phyloP scores from a whole-genome alignment of 2,888 invertebrate species.

The Gastracanthus pulcherrimus region DNA sequence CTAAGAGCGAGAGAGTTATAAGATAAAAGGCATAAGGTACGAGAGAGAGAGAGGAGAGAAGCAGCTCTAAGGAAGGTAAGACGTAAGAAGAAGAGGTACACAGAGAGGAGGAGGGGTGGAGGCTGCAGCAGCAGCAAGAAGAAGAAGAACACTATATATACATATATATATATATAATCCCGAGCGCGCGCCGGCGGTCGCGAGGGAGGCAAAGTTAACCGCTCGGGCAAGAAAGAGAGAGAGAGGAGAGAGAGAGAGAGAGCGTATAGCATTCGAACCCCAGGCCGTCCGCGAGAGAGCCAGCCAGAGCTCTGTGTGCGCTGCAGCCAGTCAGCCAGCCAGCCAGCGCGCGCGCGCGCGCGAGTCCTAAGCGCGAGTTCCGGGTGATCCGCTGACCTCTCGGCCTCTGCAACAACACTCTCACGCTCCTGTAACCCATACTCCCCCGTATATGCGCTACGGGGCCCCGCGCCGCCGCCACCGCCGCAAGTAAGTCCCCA shows the following conservation, averaged over 20 bases:
- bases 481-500: too few species aligned
- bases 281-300: too few species aligned
- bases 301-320: too few species aligned
- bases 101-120: conserved; percentile 29
- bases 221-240: conserved; percentile 25
- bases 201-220: conserved; percentile 56
- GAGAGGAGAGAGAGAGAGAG: conserved; percentile 66
- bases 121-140: conserved; percentile 23
- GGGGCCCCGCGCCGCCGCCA: conserved; percentile 53
- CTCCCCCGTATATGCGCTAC: conserved; percentile 69
- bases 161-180: neutral
- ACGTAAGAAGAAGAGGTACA: conserved; percentile 53
- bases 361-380: conserved; percentile 73
- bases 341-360: conserved; percentile 51
- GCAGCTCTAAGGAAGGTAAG: conserved; percentile 52
- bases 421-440: conserved; percentile 78
- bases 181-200: conserved; percentile 41
- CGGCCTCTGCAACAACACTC: conserved; percentile 78
- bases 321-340: too few species aligned
- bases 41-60: conserved; percentile 24
- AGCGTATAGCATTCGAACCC: conserved; percentile 29
- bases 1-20: conserved; percentile 54
- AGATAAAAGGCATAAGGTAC: conserved; percentile 56
- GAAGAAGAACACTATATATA: neutral
- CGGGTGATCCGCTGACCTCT: conserved; percentile 78